phyloP scores from a whole-genome alignment of 2,113 vertebrate genomes.

The Jaculus jaculus region DNA sequence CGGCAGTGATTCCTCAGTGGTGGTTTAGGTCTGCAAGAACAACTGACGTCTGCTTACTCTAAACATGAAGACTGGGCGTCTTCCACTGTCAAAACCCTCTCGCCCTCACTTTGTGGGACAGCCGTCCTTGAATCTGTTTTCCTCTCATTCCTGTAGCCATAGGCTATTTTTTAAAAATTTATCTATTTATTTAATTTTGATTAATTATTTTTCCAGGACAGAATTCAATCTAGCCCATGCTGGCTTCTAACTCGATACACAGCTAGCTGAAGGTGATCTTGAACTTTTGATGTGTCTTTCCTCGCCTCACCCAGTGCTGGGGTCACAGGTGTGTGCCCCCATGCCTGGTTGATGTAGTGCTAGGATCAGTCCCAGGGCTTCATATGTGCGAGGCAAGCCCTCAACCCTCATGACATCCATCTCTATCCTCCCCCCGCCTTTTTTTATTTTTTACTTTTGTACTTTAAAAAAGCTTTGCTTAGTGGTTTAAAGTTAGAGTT shows the following conservation, averaged over 20 bases:
- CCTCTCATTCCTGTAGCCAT: not conserved
- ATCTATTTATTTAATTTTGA: not conserved
- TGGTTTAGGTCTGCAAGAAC: not conserved
- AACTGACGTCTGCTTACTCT: not conserved
- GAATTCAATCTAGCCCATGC: too few species aligned
- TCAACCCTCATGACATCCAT: too few species aligned
- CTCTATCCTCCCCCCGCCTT: too few species aligned
- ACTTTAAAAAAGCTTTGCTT: not conserved
- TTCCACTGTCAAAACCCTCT: not conserved
- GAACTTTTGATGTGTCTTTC: too few species aligned
- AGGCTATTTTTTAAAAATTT: not conserved
- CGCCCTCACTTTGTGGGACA: not conserved
- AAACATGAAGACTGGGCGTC: not conserved
- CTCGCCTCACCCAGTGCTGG: too few species aligned
- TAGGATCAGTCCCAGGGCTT: too few species aligned
- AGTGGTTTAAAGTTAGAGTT: constrained; percentile 1
- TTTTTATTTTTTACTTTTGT: not conserved
- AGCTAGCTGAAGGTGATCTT: too few species aligned
- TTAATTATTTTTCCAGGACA: too few species aligned
- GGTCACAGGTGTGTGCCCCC: too few species aligned
- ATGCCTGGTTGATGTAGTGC: too few species aligned
- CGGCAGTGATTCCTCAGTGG: rapidly evolving
- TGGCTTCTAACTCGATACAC: too few species aligned
- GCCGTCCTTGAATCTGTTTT: not conserved
- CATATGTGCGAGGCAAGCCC: too few species aligned